Conservation (phyloP, 1,140 invertebrate genomes). For the Trinorchestia longiramus region DNA sequence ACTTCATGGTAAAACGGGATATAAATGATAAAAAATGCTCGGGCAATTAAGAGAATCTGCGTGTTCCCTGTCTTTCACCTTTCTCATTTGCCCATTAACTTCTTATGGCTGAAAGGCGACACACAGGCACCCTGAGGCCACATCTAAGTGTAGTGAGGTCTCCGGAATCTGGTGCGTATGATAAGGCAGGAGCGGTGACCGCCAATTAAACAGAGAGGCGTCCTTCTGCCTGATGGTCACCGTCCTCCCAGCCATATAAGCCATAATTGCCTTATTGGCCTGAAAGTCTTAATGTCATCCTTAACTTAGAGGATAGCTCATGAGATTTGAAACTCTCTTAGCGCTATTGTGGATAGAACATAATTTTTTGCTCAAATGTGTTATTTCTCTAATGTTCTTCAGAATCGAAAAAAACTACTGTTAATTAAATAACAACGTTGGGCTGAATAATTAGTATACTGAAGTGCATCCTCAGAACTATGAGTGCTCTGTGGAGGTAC, state of each 20-base stretch:
- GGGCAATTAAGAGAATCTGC: neutral
- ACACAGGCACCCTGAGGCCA: neutral
- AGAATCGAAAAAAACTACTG: neutral
- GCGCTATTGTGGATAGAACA: neutral
- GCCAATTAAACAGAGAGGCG: neutral
- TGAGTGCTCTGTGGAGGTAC: neutral
- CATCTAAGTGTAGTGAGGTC: neutral
- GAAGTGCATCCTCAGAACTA: neutral
- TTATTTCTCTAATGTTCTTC: neutral
- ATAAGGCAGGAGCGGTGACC: neutral
- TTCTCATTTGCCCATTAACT: neutral
- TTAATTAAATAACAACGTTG: neutral
- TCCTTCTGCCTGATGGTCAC: neutral
- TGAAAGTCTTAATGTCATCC: neutral
- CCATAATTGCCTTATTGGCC: neutral
- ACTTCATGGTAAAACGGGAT: neutral
- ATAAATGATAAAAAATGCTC: neutral
- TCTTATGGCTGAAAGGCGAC: neutral
- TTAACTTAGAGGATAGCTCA: neutral
- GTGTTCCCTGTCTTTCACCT: neutral
- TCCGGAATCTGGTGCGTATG: neutral
- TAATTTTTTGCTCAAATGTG: neutral
- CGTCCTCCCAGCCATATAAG: neutral
- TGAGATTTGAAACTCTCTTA: neutral
- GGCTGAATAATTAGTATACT: neutral